Evolutionary conservation across 1,140 invertebrate genomes (phyloP).

Genomic region (Calephelis virginiensis): DNA sequence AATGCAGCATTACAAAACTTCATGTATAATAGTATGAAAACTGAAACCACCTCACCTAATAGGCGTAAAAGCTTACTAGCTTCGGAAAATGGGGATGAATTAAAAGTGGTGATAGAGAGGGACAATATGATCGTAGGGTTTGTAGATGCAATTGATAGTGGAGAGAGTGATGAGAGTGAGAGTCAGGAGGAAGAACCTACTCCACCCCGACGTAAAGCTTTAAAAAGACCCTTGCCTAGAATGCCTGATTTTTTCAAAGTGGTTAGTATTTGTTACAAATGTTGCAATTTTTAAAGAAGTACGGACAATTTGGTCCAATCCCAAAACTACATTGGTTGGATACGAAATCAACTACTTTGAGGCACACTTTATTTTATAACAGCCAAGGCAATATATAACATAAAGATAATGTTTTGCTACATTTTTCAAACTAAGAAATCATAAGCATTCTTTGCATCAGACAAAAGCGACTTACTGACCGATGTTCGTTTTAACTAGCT

Average conservation of each 20-base stretch:
- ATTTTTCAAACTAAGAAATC: no score
- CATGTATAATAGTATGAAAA: constrained; percentile 25
- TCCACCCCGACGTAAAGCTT: constrained; percentile 19
- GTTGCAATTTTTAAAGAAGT: constrained; percentile 17
- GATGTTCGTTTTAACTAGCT: no score
- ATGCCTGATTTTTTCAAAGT: constrained; percentile 50
- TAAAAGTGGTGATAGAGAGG: constrained; percentile 68
- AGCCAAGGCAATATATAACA: no score
- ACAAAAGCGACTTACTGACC: no score
- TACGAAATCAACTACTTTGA: no score
- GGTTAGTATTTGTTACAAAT: constrained; percentile 32
- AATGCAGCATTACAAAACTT: constrained; percentile 28
- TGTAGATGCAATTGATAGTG: constrained; percentile 60
- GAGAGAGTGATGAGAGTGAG: constrained; percentile 53
- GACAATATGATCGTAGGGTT: constrained; percentile 73
- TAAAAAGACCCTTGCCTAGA: constrained; percentile 43
- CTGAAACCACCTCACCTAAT: constrained; percentile 34
- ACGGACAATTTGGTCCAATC: no score
- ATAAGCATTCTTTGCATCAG: no score
- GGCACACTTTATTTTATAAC: no score
- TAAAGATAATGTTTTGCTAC: no score
- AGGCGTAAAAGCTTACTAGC: constrained; percentile 42
- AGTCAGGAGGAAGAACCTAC: constrained; percentile 34
- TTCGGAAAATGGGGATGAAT: constrained; percentile 54
- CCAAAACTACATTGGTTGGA: no score